Conservation (phyloP, 2,113 vertebrate genomes). For the Dolichallabes microphthalmus region DNA sequence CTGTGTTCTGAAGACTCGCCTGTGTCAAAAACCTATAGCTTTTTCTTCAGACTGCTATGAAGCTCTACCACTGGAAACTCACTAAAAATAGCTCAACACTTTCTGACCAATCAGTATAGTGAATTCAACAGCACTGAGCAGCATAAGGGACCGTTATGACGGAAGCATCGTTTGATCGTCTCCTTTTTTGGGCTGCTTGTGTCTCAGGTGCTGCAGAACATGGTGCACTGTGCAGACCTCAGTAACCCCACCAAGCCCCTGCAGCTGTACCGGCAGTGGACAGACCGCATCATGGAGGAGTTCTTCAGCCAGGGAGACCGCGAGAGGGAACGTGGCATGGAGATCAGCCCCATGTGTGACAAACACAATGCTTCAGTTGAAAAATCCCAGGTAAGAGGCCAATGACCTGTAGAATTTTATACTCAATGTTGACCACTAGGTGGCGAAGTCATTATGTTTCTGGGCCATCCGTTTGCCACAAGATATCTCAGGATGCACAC, state of each 20-base stretch:
- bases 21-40: background rate
- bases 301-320: constrained; percentile 97
- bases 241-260: constrained; percentile 98
- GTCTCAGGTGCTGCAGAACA: constrained; percentile 93
- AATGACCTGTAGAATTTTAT: background rate
- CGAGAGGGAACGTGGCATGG: constrained; percentile 95
- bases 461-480: background rate
- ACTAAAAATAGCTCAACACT: background rate
- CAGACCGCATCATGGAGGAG: constrained; percentile 98
- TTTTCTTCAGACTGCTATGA: background rate
- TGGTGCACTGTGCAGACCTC: constrained; percentile 98
- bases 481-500: background rate
- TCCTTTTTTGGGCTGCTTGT: background rate
- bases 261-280: constrained; percentile 95
- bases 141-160: background rate
- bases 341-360: constrained; percentile 99
- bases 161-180: background rate
- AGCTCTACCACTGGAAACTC: background rate
- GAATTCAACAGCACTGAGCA: background rate
- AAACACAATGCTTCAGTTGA: constrained; percentile 98
- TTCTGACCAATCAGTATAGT: background rate
- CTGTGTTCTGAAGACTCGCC: background rate
- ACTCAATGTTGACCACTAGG: background rate
- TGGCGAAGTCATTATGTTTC: background rate
- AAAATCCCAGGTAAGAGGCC: constrained; percentile 86